phyloP scores from a whole-genome alignment of 2,797 vertebrate genomes.

The Eulemur mongoz region DNA sequence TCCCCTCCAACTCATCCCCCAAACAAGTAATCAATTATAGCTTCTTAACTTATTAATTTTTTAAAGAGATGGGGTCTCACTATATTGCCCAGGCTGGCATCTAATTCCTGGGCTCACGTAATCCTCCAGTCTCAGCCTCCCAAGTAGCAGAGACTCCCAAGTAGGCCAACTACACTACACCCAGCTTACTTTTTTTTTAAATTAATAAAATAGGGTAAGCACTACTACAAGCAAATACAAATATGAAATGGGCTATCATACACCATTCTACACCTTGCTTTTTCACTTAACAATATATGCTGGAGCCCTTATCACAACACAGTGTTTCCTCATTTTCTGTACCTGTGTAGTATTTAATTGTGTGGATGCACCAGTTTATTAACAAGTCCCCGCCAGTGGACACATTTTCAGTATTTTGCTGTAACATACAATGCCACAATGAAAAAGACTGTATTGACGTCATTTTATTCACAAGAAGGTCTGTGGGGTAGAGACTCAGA shows the following conservation, averaged over 20 bases:
- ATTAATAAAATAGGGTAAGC: background rate
- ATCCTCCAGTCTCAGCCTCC: background rate
- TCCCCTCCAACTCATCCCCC: background rate
- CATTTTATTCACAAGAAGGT: background rate
- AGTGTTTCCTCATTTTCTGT: background rate
- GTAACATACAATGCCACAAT: background rate
- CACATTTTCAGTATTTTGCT: background rate
- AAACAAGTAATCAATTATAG: background rate
- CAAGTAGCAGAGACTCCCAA: background rate
- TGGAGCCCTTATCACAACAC: background rate
- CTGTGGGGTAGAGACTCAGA: background rate
- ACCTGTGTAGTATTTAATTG: background rate
- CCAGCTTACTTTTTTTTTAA: background rate
- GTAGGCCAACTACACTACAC: background rate
- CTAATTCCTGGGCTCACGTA: background rate
- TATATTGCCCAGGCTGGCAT: background rate
- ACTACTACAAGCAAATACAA: background rate
- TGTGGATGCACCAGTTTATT: background rate
- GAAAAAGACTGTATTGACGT: background rate
- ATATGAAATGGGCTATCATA: background rate
- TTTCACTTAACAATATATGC: background rate
- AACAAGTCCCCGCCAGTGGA: no score
- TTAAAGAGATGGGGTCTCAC: background rate
- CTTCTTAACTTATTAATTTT: background rate
- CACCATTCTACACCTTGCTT: background rate